Percentiles rank a stretch among this genome's conserved stretches.
phyloP scores from a whole-genome alignment of 1,140 invertebrate species.

The Thaumetopoea pityocampa region DNA sequence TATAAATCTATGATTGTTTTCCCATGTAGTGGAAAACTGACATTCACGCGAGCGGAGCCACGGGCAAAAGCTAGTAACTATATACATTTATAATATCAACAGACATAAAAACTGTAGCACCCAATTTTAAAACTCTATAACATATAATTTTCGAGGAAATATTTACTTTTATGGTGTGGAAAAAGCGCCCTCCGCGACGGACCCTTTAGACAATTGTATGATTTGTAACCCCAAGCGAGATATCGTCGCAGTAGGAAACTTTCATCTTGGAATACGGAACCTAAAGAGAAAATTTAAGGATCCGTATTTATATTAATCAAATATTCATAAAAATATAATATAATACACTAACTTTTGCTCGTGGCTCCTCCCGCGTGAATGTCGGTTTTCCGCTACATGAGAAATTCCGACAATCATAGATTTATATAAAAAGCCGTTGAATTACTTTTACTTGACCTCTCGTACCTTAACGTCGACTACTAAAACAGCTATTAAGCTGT shows the following conservation, averaged over 20 bases:
- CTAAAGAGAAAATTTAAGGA: constrained; percentile 40
- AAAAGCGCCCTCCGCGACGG: constrained; percentile 37
- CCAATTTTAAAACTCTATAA: constrained; percentile 51
- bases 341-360: too few relatives aligned
- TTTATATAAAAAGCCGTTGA: too few relatives aligned
- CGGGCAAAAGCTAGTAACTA: not conserved
- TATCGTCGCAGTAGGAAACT: constrained; percentile 48
- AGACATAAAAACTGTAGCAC: constrained; percentile 10
- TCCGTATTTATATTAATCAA: constrained; percentile 26
- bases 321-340: too few relatives aligned
- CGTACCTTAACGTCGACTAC: too few relatives aligned
- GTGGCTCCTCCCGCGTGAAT: too few relatives aligned
- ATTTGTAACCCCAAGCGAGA: constrained; percentile 57
- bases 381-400: too few relatives aligned
- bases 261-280: constrained; percentile 29
- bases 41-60: constrained; percentile 4
- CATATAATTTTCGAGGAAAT: constrained; percentile 50
- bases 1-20: not conserved
- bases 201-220: constrained; percentile 54
- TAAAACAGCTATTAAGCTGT: too few relatives aligned
- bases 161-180: constrained; percentile 70
- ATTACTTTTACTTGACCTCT: too few relatives aligned
- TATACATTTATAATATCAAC: not conserved
- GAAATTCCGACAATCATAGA: too few relatives aligned
- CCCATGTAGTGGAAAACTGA: not conserved